A percentile compares a stretch with the other conserved stretches of the same genome.
phyloP scores from a whole-genome alignment of 2,113 vertebrate species.

The Vidua chalybeata region DNA sequence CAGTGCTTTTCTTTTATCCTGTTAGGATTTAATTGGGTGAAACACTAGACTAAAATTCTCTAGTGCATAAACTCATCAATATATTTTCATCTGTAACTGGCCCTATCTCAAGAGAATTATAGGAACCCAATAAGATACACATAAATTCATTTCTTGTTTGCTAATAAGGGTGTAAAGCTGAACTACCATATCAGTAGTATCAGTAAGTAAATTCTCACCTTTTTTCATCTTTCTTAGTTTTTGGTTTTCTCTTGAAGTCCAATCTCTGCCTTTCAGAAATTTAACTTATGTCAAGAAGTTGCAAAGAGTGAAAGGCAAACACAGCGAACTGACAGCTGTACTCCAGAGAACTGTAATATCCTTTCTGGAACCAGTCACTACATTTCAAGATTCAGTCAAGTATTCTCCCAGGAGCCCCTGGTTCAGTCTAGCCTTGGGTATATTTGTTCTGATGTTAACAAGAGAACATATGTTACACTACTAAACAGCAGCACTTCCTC shows the following conservation, averaged over 20 bases:
- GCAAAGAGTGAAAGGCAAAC: not conserved
- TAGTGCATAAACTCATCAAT: not conserved
- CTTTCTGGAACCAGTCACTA: not conserved
- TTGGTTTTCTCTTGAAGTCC: not conserved
- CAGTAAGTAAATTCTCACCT: not conserved
- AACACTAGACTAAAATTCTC: not conserved
- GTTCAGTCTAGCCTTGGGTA: not conserved
- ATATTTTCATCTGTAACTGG: constrained; percentile 1
- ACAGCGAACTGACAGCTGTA: not conserved
- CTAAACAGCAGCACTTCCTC: not conserved
- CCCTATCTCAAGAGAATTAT: constrained; percentile 17
- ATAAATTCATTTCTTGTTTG: not conserved
- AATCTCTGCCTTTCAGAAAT: not conserved
- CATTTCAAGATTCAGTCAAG: not conserved
- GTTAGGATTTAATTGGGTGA: constrained; percentile 27
- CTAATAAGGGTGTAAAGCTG: not conserved
- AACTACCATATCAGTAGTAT: not conserved
- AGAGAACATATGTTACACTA: not conserved
- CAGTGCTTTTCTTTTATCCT: not conserved
- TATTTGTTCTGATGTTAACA: constrained; percentile 25
- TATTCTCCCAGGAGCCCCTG: not conserved
- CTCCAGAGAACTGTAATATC: constrained; percentile 4
- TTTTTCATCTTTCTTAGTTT: not conserved
- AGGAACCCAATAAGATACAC: not conserved
- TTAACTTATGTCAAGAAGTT: not conserved